These are phyloP conservation scores for Phyllopteryx taeniolatus DNA, from an alignment of 2,113 vertebrate genomes.

Conservation along the genomic window DNA sequence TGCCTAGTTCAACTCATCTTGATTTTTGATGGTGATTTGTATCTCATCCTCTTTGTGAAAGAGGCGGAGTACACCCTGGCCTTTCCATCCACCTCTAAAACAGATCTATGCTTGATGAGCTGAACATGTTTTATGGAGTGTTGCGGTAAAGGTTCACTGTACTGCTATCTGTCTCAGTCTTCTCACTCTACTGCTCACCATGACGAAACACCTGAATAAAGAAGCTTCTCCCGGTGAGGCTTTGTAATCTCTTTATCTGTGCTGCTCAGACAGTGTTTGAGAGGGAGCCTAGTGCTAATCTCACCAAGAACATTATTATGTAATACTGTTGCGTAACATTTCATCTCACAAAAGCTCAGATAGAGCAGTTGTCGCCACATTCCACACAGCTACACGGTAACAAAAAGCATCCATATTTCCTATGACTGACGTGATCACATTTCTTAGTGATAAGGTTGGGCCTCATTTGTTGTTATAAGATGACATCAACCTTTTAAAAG, in stretches of 20 bases:
- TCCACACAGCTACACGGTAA: neutral
- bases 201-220: slow-evolving; percentile 42
- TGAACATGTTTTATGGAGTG: neutral
- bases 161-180: neutral
- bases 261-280: slow-evolving; percentile 31
- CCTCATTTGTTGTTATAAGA: neutral
- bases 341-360: slow-evolving; percentile 31
- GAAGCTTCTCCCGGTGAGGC: neutral
- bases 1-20: neutral
- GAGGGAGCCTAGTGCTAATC: slow-evolving; percentile 53
- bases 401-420: neutral
- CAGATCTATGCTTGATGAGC: neutral
- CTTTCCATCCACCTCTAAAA: neutral
- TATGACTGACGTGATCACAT: neutral
- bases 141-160: neutral
- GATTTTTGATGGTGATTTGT: neutral
- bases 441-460: neutral
- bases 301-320: slow-evolving; percentile 48
- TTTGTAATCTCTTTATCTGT: slow-evolving; percentile 60
- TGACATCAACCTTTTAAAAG: slow-evolving; percentile 13
- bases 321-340: slow-evolving; percentile 62
- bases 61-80: neutral
- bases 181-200: slow-evolving; percentile 20
- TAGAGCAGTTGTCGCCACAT: slow-evolving; percentile 23
- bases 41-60: neutral